Evolutionary conservation across 2,113 vertebrate genomes (phyloP).

Genomic region (Ascaphus truei): DNA sequence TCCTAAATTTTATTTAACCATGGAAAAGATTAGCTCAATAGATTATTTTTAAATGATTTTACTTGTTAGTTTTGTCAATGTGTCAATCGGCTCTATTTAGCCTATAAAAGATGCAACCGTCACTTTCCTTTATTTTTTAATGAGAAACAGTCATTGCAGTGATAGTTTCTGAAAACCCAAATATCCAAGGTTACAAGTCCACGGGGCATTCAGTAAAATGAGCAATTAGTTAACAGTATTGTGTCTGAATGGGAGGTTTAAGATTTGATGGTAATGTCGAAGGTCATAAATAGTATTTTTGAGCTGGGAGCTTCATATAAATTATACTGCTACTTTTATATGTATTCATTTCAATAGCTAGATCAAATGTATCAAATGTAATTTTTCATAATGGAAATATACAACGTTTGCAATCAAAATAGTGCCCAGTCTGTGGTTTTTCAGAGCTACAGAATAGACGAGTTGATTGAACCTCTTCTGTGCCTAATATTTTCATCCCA

Average conservation of each 20-base stretch:
- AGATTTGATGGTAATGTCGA: conserved; percentile 4
- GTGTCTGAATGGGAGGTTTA: conserved; percentile 7
- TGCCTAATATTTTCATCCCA: background rate
- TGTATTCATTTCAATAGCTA: background rate
- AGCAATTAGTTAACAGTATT: background rate
- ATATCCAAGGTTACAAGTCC: background rate
- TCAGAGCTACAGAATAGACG: background rate
- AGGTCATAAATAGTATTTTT: background rate
- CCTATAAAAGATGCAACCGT: too few relatives aligned
- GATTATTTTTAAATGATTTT: too few relatives aligned
- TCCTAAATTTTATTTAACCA: too few relatives aligned
- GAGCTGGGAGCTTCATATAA: background rate
- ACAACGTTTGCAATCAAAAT: conserved; percentile 7
- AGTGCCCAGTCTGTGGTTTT: background rate
- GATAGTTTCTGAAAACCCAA: too few relatives aligned
- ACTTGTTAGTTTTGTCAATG: too few relatives aligned
- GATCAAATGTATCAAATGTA: background rate
- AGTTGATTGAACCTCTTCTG: conserved; percentile 4
- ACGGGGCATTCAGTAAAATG: conserved; percentile 19
- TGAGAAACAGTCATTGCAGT: too few relatives aligned
- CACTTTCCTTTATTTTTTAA: too few relatives aligned
- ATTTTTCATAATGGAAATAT: conserved; percentile 19
- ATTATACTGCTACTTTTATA: background rate
- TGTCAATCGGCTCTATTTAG: too few relatives aligned
- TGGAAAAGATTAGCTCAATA: too few relatives aligned